A percentile compares a stretch with the other conserved stretches of the same genome.
These are phyloP conservation scores for Eucriotettix oculatus DNA, from an alignment of 2,888 invertebrate genomes.

Conservation along the genomic window DNA sequence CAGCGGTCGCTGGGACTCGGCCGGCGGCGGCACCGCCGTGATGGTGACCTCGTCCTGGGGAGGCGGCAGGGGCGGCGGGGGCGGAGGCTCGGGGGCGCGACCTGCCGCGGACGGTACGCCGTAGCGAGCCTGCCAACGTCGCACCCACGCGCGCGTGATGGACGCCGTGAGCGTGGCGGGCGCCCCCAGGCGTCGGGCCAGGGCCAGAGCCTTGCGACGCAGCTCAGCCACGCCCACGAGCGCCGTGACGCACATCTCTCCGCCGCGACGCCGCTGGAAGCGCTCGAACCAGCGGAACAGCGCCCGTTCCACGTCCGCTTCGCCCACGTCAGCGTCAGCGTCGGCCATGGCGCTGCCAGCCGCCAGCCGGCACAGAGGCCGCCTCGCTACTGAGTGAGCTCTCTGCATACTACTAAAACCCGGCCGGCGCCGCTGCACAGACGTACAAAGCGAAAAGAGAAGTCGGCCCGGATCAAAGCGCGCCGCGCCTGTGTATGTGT, in stretches of 20 bases:
- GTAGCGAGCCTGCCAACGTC: slow-evolving; percentile 13
- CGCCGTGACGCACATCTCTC: neutral
- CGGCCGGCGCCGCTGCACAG: slow-evolving; percentile 6
- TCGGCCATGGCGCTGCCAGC: slow-evolving; percentile 15
- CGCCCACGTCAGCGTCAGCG: slow-evolving; percentile 18
- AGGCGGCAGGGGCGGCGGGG: neutral
- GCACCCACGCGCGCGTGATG: slow-evolving; percentile 10
- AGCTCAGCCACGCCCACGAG: slow-evolving; percentile 3
- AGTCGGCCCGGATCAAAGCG: slow-evolving; percentile 8
- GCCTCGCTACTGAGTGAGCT: slow-evolving; percentile 1
- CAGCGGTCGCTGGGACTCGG: slow-evolving; percentile 9
- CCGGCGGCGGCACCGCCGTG: neutral
- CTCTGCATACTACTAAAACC: neutral
- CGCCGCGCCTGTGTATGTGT: neutral
- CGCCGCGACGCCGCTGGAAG: slow-evolving; percentile 5
- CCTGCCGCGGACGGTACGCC: slow-evolving; percentile 5
- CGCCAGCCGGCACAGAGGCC: slow-evolving; percentile 1
- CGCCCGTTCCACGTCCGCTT: slow-evolving; percentile 17
- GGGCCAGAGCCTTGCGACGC: slow-evolving; percentile 8
- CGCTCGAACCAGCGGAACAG: slow-evolving; percentile 18
- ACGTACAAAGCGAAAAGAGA: slow-evolving; percentile 5
- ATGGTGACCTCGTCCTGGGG: no score
- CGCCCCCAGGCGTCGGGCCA: slow-evolving; percentile 7
- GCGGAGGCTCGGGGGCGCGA: neutral
- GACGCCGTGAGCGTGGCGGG: slow-evolving; percentile 5